Percentiles rank a stretch among this genome's conserved stretches.
These are phyloP conservation scores for Syngnathus scovelli DNA, from an alignment of 2,113 vertebrate genomes.

Conservation along the genomic window DNA sequence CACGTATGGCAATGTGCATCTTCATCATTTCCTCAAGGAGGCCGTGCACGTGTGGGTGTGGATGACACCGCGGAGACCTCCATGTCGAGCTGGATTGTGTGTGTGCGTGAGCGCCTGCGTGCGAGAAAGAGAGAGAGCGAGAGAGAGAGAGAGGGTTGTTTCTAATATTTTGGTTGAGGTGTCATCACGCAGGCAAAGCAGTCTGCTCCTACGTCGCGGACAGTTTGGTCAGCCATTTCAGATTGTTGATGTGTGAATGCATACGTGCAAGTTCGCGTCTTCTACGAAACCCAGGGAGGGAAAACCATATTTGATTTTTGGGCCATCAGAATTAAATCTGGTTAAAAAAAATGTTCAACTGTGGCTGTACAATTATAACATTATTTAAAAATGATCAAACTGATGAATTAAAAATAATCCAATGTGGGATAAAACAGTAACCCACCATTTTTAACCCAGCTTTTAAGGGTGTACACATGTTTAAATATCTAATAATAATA, in stretches of 20 bases:
- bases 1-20: conserved; percentile 19
- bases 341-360: no score
- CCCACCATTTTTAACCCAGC: no score
- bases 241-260: background rate
- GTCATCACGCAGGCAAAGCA: conserved; percentile 7
- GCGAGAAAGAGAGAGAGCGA: no score
- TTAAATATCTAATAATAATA: no score
- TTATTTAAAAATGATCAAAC: no score
- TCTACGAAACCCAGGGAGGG: background rate
- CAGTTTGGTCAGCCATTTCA: conserved; percentile 20
- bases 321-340: no score
- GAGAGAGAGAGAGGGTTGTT: background rate
- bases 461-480: no score
- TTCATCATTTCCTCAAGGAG: conserved; percentile 31
- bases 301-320: background rate
- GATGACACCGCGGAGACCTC: conserved; percentile 32
- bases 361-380: no score
- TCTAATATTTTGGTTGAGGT: background rate
- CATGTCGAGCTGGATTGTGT: background rate
- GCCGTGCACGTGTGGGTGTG: conserved; percentile 3
- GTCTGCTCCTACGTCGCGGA: conserved; percentile 19
- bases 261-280: background rate
- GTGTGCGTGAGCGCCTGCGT: background rate
- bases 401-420: no score
- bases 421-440: no score